Evolutionary conservation across 2,797 vertebrate species (phyloP).

Genomic region (Acridotheres tristis): DNA sequence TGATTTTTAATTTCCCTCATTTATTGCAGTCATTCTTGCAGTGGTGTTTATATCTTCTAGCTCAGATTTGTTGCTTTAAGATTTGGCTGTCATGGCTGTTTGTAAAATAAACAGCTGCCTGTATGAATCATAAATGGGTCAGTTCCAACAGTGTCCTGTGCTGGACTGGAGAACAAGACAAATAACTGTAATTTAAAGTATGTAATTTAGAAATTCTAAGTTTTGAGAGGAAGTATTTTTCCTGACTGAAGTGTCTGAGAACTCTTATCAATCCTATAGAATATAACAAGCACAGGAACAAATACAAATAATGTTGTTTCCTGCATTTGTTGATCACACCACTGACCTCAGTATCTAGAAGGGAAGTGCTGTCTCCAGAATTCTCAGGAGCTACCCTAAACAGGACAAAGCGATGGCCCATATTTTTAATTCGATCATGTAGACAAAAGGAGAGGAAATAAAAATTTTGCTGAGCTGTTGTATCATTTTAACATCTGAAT

Average conservation of each 20-base stretch:
- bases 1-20: slow-evolving; percentile 25
- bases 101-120: not conserved
- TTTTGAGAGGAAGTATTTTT: not conserved
- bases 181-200: not conserved
- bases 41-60: slow-evolving; percentile 1
- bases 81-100: not conserved
- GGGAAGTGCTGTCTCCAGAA: not conserved
- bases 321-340: not conserved
- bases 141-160: not conserved
- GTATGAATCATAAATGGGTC: not conserved
- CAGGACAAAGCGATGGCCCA: not conserved
- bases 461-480: not conserved
- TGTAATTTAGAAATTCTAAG: not conserved
- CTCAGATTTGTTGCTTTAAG: slow-evolving; percentile 28
- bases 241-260: not conserved
- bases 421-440: not conserved
- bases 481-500: not conserved
- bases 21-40: not conserved
- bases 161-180: not conserved
- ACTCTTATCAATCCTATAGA: not conserved
- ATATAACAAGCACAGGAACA: not conserved
- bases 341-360: not conserved
- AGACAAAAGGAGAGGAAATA: not conserved
- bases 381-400: not conserved
- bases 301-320: not conserved